phyloP scores from a whole-genome alignment of 2,888 invertebrate genomes.

The Drosophila affinis region DNA sequence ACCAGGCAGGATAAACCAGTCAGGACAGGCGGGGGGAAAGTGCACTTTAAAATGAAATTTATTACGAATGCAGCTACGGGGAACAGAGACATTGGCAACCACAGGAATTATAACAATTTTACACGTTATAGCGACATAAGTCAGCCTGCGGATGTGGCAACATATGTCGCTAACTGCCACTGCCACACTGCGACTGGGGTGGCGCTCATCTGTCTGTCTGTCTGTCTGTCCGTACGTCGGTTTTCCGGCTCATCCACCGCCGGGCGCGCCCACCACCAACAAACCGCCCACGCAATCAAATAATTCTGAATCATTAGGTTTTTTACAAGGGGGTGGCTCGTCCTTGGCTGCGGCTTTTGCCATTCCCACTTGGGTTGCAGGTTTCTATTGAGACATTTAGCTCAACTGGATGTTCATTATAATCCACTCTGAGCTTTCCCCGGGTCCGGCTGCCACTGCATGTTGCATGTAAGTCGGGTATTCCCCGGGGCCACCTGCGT shows the following conservation, averaged over 20 bases:
- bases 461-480: constrained; percentile 58
- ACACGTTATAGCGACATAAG: constrained; percentile 82
- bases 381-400: constrained; percentile 74
- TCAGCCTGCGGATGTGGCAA: constrained; percentile 75
- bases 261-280: constrained; percentile 34
- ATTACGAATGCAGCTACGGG: constrained; percentile 47
- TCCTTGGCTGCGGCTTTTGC: constrained; percentile 7
- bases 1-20: constrained; percentile 5
- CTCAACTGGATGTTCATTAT: constrained; percentile 79
- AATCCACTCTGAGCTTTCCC: constrained; percentile 67
- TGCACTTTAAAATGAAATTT: constrained; percentile 69
- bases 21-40: background rate
- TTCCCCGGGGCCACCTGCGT: constrained; percentile 66
- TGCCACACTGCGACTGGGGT: constrained; percentile 59
- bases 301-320: constrained; percentile 81
- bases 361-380: constrained; percentile 22
- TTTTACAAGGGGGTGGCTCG: constrained; percentile 48
- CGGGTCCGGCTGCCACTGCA: constrained; percentile 37
- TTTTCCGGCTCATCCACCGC: constrained; percentile 7
- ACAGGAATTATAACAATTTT: constrained; percentile 82
- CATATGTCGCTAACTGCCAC: constrained; percentile 76
- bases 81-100: constrained; percentile 69
- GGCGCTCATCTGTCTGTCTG: constrained; percentile 17
- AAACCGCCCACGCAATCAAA: constrained; percentile 82
- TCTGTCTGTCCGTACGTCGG: background rate